Conservation (phyloP, 92 coral and sea anemone genomes). For the Isaurus tuberculatus region DNA sequence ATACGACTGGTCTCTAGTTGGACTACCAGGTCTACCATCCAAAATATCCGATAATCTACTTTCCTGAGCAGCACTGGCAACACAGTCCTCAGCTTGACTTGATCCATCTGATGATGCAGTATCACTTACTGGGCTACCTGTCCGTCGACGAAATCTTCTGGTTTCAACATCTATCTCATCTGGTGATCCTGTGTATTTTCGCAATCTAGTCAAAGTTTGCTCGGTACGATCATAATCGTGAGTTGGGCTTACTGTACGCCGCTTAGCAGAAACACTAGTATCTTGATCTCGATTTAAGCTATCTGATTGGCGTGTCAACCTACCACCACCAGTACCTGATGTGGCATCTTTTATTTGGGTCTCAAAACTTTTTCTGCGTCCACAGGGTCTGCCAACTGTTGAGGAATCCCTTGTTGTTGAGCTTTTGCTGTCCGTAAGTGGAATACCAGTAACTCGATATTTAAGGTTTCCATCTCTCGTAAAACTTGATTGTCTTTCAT, state of each 20-base stretch:
- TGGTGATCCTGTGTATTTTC: slow-evolving; percentile 26
- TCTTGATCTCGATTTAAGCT: slow-evolving; percentile 24
- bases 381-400: not conserved
- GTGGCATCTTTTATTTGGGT: slow-evolving; percentile 5
- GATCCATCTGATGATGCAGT: not conserved
- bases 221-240: slow-evolving; percentile 11
- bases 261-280: not conserved
- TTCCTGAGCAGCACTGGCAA: not conserved
- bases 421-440: not conserved
- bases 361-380: not conserved
- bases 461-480: slow-evolving; percentile 18
- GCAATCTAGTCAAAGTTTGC: slow-evolving; percentile 38
- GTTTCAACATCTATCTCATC: slow-evolving; percentile 14
- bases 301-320: not conserved
- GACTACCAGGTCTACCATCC: not conserved
- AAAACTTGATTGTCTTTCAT: slow-evolving; percentile 30
- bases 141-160: not conserved
- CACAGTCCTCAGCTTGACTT: not conserved
- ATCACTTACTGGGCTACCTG: not conserved
- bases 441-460: not conserved
- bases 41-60: not conserved
- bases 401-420: slow-evolving; percentile 14
- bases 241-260: not conserved
- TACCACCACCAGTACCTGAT: slow-evolving; percentile 1
- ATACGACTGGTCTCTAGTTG: not conserved